These are phyloP conservation scores for Mallateleia sp. DNA, from an alignment of 2,888 invertebrate species.

Conservation along the genomic window DNA sequence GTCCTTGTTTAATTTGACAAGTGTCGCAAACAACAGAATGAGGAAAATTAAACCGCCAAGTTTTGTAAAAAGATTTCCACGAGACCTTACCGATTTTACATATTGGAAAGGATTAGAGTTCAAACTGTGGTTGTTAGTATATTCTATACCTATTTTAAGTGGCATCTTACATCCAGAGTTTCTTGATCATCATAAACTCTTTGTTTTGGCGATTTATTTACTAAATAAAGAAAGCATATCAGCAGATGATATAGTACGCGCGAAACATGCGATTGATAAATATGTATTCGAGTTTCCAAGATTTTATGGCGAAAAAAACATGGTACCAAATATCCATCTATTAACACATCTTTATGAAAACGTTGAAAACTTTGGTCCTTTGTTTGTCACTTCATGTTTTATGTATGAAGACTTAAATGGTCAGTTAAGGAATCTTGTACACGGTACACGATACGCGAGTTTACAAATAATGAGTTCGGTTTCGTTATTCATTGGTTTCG, in stretches of 20 bases:
- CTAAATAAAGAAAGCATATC: no score
- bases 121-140: background rate
- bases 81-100: background rate
- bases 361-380: constrained; percentile 64
- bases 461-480: constrained; percentile 55
- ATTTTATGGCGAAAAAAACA: constrained; percentile 3
- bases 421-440: constrained; percentile 43
- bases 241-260: no score
- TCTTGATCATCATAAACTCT: no score
- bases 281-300: no score
- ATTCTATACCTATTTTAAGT: background rate
- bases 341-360: constrained; percentile 67
- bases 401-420: constrained; percentile 78
- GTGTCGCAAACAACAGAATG: background rate
- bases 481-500: constrained; percentile 45
- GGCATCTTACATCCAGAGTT: no score
- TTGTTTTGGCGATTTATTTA: no score
- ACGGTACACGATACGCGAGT: constrained; percentile 65
- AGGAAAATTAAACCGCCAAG: background rate
- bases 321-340: constrained; percentile 75
- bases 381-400: constrained; percentile 74
- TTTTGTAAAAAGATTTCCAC: background rate
- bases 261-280: no score
- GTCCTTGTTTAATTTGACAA: background rate
- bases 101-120: background rate